These are phyloP conservation scores for Mythimna vitellina DNA, from an alignment of 2,888 invertebrate species.

Conservation along the genomic window DNA sequence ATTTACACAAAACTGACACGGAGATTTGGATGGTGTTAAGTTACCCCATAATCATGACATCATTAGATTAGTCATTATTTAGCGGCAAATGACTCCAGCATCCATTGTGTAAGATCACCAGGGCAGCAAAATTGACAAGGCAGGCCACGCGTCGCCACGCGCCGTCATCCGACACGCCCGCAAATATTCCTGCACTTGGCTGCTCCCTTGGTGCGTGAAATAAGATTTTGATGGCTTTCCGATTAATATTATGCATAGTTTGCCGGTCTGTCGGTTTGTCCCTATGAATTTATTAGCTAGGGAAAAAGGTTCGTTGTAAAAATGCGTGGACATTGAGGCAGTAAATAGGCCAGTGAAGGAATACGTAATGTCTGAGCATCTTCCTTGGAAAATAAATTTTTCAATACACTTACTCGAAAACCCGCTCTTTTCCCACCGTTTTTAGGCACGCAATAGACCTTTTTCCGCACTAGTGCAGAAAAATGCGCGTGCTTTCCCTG, in stretches of 20 bases:
- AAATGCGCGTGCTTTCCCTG: too few species aligned
- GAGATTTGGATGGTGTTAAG: constrained; percentile 24
- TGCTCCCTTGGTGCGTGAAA: constrained; percentile 78
- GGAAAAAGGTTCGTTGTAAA: constrained; percentile 10
- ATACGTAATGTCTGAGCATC: neutral
- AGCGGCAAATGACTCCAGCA: constrained; percentile 40
- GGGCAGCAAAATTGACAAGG: constrained; percentile 44
- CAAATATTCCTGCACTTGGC: constrained; percentile 67
- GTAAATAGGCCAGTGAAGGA: constrained; percentile 16
- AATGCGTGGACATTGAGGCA: neutral
- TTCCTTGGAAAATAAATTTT: neutral
- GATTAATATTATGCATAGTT: constrained; percentile 58
- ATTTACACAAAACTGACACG: constrained; percentile 3
- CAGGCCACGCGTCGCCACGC: constrained; percentile 64
- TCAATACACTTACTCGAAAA: neutral
- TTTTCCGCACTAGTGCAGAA: too few species aligned
- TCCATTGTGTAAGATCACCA: constrained; percentile 43
- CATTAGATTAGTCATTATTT: constrained; percentile 51
- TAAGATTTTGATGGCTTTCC: constrained; percentile 67
- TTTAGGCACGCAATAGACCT: too few species aligned
- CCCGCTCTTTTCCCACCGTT: too few species aligned
- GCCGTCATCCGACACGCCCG: constrained; percentile 65
- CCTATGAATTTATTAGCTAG: constrained; percentile 28
- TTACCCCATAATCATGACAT: constrained; percentile 47
- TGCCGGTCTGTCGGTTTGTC: constrained; percentile 57